A percentile compares a stretch with the other conserved stretches of the same genome.
Conservation (phyloP, 2,797 vertebrate genomes). For the Dipus sagitta region DNA sequence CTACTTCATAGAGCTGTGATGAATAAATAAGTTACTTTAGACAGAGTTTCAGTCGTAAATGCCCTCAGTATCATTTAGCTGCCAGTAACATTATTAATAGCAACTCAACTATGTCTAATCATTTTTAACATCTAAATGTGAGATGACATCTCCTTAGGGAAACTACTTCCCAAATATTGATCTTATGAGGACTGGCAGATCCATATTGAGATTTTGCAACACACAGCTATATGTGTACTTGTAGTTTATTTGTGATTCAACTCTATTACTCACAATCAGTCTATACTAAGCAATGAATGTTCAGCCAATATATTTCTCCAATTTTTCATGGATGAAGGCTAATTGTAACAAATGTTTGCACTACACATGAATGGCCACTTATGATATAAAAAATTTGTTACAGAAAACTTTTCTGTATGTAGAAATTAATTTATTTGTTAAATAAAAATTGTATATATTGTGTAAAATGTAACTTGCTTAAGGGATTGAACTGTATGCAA, state of each 20-base stretch:
- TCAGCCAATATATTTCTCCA: background rate
- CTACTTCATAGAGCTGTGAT: background rate
- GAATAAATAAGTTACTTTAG: constrained; percentile 46
- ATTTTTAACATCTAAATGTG: constrained; percentile 31
- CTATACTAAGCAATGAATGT: background rate
- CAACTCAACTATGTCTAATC: constrained; percentile 23
- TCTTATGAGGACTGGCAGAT: constrained; percentile 6
- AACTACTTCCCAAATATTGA: constrained; percentile 38
- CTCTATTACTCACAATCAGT: constrained; percentile 20
- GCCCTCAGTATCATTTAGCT: background rate
- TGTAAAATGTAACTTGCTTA: background rate
- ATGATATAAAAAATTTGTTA: background rate
- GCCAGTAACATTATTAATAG: constrained; percentile 33
- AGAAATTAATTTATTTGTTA: background rate
- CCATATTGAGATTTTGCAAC: constrained; percentile 5
- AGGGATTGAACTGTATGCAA: background rate
- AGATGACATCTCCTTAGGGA: constrained; percentile 5
- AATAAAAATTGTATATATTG: background rate
- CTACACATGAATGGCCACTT: background rate
- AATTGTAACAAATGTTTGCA: background rate
- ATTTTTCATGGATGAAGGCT: background rate
- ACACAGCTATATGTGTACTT: background rate
- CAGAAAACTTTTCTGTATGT: background rate
- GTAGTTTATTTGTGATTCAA: constrained; percentile 41
- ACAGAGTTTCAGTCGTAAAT: constrained; percentile 44